Evolutionary conservation across 2,888 invertebrate species (phyloP).

Genomic region (Metacarcinus magister): DNA sequence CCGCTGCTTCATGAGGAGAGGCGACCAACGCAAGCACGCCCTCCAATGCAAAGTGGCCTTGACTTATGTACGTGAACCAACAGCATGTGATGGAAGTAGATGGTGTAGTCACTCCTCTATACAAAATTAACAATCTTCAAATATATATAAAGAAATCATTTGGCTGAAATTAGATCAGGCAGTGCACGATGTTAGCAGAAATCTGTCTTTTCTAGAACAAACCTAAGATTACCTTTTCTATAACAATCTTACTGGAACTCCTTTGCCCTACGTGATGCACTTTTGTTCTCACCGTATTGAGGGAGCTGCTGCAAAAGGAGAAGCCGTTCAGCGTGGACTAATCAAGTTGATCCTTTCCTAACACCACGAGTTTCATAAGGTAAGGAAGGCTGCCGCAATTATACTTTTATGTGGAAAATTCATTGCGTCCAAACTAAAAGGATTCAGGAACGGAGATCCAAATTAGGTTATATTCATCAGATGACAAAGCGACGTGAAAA

Average conservation of each 20-base stretch:
- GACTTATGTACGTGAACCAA: too few species aligned
- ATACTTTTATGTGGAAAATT: background rate
- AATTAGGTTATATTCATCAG: background rate
- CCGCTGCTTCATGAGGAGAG: too few species aligned
- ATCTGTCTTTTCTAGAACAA: background rate
- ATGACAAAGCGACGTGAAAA: background rate
- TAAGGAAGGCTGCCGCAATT: background rate
- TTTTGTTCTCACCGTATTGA: background rate
- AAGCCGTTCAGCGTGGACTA: background rate
- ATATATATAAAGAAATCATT: too few species aligned
- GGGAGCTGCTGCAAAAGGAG: background rate
- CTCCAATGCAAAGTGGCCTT: too few species aligned
- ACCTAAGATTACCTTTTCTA: background rate
- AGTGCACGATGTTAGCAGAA: background rate
- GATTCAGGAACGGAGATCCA: background rate
- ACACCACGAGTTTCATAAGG: background rate
- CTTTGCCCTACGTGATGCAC: background rate
- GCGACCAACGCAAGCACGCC: too few species aligned
- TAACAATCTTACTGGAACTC: background rate
- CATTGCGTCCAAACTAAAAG: background rate
- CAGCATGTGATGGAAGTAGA: too few species aligned
- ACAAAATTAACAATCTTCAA: too few species aligned
- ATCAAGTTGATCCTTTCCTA: background rate
- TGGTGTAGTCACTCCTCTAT: too few species aligned
- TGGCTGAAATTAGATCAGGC: too few species aligned